Percentiles rank a stretch among this genome's conserved stretches.
phyloP scores from a whole-genome alignment of 2,888 invertebrate genomes.

The Acleris holmiana region DNA sequence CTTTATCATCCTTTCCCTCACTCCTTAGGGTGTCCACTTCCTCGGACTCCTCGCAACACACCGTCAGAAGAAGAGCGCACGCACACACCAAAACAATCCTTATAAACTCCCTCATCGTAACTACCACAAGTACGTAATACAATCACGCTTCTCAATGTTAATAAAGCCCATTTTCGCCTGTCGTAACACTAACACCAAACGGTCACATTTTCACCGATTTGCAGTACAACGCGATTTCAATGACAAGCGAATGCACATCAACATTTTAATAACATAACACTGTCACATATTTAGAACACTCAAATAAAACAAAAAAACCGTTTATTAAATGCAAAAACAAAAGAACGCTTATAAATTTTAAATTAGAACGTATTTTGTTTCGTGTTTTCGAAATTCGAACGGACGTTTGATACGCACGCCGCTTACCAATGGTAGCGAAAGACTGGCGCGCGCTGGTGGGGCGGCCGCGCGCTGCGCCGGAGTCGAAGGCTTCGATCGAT shows the following conservation, averaged over 20 bases:
- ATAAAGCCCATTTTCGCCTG: constrained; percentile 65
- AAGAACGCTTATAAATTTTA: constrained; percentile 16
- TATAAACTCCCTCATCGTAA: constrained; percentile 74
- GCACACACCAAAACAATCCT: constrained; percentile 72
- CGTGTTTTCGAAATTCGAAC: constrained; percentile 51
- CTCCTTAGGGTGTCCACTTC: constrained; percentile 55
- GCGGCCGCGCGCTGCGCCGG: constrained; percentile 61
- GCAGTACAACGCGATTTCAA: constrained; percentile 56
- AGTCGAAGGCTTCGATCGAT: constrained; percentile 56
- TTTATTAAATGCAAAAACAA: not conserved
- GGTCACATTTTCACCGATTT: constrained; percentile 79
- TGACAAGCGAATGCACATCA: constrained; percentile 51
- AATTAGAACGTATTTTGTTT: constrained; percentile 49
- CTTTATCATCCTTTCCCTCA: constrained; percentile 63
- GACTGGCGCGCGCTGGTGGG: constrained; percentile 65
- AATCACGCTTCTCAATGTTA: constrained; percentile 49
- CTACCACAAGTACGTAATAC: constrained; percentile 53
- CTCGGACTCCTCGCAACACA: constrained; percentile 64
- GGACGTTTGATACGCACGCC: constrained; percentile 55
- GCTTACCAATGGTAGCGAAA: constrained; percentile 58
- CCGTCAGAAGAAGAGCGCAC: constrained; percentile 63
- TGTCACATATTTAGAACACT: not conserved
- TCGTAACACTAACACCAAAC: constrained; percentile 55
- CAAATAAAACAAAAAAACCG: not conserved
- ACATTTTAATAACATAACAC: constrained; percentile 42